Percentiles rank a stretch among this genome's conserved stretches.
phyloP scores from a whole-genome alignment of 2,797 vertebrate genomes.

The Masticophis lateralis region DNA sequence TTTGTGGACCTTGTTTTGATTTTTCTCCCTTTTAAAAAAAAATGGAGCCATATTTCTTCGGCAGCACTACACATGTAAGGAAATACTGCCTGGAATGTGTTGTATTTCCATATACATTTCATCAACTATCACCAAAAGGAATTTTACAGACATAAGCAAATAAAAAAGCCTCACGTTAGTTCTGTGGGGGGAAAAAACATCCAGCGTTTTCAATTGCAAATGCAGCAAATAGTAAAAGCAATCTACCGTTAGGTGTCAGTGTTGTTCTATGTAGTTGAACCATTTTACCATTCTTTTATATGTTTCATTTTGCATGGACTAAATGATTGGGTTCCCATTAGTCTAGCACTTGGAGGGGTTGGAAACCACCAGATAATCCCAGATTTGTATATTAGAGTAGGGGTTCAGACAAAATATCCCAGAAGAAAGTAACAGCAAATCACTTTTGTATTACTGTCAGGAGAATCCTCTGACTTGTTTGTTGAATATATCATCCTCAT shows the following conservation, averaged over 20 bases:
- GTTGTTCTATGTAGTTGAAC: not conserved
- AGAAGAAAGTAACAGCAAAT: not conserved
- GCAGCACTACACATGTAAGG: not conserved
- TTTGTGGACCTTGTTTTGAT: not conserved
- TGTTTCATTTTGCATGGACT: not conserved
- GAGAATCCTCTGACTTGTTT: not conserved
- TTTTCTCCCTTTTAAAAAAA: not conserved
- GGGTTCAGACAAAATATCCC: not conserved
- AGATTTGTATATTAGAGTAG: not conserved
- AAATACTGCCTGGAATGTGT: not conserved
- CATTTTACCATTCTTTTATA: not conserved
- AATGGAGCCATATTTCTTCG: not conserved
- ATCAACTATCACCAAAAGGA: not conserved
- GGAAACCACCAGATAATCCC: not conserved
- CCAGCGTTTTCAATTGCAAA: accelerated
- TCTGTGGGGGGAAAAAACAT: not conserved
- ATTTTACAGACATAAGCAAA: not conserved
- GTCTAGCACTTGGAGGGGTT: not conserved
- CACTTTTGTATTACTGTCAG: not conserved
- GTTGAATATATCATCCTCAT: not conserved
- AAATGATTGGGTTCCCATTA: not conserved
- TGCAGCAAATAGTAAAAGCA: accelerated
- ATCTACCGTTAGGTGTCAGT: constrained; percentile 34
- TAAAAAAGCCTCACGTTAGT: not conserved
- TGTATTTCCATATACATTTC: not conserved